Evolutionary conservation across 2,888 invertebrate species (phyloP), one percentile per base, ranked within the genome.

Genomic region (Xanthorhoe designata): DNA sequence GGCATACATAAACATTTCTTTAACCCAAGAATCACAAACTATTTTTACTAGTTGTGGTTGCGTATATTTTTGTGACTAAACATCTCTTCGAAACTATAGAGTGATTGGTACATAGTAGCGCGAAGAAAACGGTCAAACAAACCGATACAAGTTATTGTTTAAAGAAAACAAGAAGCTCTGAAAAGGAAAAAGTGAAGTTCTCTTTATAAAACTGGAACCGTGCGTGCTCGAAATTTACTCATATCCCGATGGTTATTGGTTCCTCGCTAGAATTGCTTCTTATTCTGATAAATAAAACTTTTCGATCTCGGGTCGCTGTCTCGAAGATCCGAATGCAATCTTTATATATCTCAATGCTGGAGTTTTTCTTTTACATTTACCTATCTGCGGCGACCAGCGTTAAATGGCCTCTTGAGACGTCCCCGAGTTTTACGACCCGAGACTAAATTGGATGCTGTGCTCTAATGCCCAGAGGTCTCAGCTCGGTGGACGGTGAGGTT

Each of bases 291-390:
- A n/a, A 50, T 49, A 32, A 66, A 57, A 57, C 29, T 57, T 55
- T 32, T 17, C 49, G 52, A 57, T 61, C 32, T 50, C 60, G 56
- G 52, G 60, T 64, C 67, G 63, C 67, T 35, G 38, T 56, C 49
- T 38, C 59, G 18, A 60, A 47, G 54, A 64, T 60, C 53, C 42
- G 67, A 56, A 53, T 60, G 63, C 70, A 72, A 72, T 71, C 72
- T 68, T 67, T 71, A 69, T 71, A 69, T 60, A 70, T 71, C 69
- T 66, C 68, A 56, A 64, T 62, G 61, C 61, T 64, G 67, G 64
- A 71, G 69, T 68, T 73, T 75, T 70, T 72, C 71, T 72, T 72
- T 67, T 66, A 72, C 71, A 71, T 73, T 70, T 73, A 75, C 73
- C 71, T 73, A 71, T 74, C 71, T 70, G 68, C 67, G 65, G 71